Evolutionary conservation across 1,140 invertebrate species (phyloP).

Genomic region (Listronotus bonariensis): DNA sequence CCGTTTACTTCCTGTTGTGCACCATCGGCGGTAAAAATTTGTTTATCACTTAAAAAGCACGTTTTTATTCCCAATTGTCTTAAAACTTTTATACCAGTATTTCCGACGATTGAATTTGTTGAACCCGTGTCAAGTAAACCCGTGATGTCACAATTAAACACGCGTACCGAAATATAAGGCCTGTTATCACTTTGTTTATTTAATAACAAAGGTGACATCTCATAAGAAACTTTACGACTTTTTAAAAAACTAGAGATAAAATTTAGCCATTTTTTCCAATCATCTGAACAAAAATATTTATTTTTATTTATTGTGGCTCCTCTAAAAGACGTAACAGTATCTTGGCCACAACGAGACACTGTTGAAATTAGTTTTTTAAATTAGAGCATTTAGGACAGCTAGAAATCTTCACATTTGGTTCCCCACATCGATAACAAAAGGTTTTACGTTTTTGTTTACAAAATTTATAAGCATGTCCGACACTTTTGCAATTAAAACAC

Average conservation of each 20-base stretch:
- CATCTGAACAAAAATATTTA: no score
- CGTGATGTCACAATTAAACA: constrained; percentile 14
- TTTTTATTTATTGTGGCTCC: no score
- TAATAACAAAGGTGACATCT: constrained; percentile 1
- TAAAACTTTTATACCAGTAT: constrained; percentile 10
- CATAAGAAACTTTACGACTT: no score
- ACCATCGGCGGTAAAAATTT: constrained; percentile 5
- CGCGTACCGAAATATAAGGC: constrained; percentile 13
- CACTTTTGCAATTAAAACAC: no score
- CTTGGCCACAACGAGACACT: no score
- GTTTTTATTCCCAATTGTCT: constrained; percentile 1
- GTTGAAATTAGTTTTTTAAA: no score
- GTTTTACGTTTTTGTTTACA: no score
- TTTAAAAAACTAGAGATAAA: not conserved
- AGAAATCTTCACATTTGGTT: no score
- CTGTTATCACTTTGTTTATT: constrained; percentile 6
- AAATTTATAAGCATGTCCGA: no score
- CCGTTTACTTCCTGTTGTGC: constrained; percentile 2
- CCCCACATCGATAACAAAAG: no score
- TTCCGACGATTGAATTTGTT: constrained; percentile 5
- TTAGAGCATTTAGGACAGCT: no score
- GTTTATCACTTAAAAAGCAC: not conserved
- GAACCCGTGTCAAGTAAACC: constrained; percentile 14
- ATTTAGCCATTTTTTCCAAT: not conserved
- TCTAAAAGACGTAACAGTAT: no score